These are phyloP conservation scores for Eledone cirrhosa DNA, from an alignment of 2,888 invertebrate species.

Conservation along the genomic window DNA sequence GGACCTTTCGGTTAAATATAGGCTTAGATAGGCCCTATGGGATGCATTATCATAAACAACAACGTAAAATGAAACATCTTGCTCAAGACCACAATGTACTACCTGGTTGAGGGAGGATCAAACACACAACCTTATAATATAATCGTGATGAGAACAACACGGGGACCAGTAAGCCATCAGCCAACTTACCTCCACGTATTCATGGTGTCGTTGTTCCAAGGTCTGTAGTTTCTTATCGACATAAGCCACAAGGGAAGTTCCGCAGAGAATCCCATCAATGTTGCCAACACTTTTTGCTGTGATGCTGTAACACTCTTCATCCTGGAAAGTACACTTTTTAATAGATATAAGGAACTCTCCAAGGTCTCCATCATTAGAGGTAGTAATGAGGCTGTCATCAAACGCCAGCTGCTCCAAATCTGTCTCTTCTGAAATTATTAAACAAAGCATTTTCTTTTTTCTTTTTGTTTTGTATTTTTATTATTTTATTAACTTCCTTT, in stretches of 20 bases:
- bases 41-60: too few species aligned
- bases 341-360: constrained; percentile 64
- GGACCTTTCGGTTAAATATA: too few species aligned
- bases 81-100: too few species aligned
- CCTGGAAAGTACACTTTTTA: constrained; percentile 53
- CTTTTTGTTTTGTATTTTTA: too few species aligned
- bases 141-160: too few species aligned
- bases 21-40: too few species aligned
- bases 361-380: constrained; percentile 64
- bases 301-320: constrained; percentile 62
- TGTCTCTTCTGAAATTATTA: constrained; percentile 46
- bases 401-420: constrained; percentile 64
- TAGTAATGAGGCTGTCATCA: constrained; percentile 62
- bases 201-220: constrained; percentile 66
- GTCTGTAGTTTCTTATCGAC: constrained; percentile 62
- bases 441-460: too few species aligned
- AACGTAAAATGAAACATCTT: too few species aligned
- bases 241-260: constrained; percentile 65
- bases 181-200: constrained; percentile 65
- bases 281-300: constrained; percentile 66
- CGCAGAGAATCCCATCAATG: constrained; percentile 66
- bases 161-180: too few species aligned
- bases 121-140: too few species aligned
- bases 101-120: too few species aligned
- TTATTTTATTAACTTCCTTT: too few species aligned